These are phyloP conservation scores for Aphelocoma coerulescens DNA, from an alignment of 2,113 vertebrate species.

Conservation along the genomic window DNA sequence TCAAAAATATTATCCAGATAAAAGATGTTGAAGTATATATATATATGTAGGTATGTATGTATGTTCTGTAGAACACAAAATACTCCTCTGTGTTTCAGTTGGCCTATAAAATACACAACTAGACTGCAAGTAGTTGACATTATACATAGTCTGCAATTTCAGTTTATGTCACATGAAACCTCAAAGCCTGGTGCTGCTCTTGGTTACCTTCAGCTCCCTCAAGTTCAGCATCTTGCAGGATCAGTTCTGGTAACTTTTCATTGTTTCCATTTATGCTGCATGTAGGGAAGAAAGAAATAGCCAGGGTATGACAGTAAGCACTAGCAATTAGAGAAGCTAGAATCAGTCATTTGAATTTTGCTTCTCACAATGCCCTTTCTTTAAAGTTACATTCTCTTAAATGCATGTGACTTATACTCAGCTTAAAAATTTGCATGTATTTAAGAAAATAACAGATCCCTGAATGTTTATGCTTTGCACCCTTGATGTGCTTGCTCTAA, in stretches of 20 bases:
- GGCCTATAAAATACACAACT: neutral
- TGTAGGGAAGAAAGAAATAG: neutral
- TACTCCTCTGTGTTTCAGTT: neutral
- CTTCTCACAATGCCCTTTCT: neutral
- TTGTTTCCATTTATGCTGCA: neutral
- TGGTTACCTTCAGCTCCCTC: neutral
- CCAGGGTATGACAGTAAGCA: neutral
- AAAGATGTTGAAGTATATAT: neutral
- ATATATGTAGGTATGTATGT: too few species aligned
- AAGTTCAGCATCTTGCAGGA: neutral
- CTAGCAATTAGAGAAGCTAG: neutral
- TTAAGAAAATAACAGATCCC: neutral
- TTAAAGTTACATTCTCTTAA: neutral
- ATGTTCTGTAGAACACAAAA: neutral
- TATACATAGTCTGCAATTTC: neutral
- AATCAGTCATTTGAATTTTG: neutral
- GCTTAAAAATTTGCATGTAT: neutral
- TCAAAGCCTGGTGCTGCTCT: neutral
- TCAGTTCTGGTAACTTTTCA: neutral
- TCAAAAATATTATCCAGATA: neutral
- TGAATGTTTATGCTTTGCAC: neutral
- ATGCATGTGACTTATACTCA: neutral
- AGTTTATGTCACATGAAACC: neutral
- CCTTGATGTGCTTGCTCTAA: neutral
- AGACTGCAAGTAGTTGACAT: neutral